Base-by-base conservation (phyloP, 2,888 invertebrate species). In the Noctua pronuba region DNA sequence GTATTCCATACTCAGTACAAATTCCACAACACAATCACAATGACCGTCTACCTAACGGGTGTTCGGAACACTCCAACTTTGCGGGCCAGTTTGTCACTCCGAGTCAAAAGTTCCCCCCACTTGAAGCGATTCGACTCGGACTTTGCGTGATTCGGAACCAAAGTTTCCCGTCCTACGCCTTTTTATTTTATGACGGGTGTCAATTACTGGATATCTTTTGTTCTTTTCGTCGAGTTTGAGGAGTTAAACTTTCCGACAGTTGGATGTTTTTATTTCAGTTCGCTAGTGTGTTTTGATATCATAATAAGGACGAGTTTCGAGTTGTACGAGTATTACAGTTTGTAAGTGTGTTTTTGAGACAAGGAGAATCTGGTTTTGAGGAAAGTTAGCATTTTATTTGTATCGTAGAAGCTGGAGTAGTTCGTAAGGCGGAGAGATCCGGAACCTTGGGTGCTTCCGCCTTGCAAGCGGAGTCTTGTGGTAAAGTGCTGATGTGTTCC, bases 121-220 rank as follows among this genome's bases (percentile, higher is more conserved):
- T 91, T 89, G 87, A 89, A 89, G 80, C 87, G 88, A 86, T 84
- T 84, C 88, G 85, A 88, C 85, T 88, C 78, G 84, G 84, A 89
- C 88, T 89, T 86, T 70, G 79, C 79, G 87, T 90, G 90, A 91
- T 90, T 90, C 88, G 85, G 86, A 89, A 87, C 85, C 72, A 88
- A 91, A 92, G 86, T 92, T 92, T 83, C 66, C 69, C 86, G 75
- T 86, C 75, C 84, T 86, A 86, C 85, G 86, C 84, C 85, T 89
- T 92, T 91, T 91, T 91, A 87, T 89, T 91, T 91, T 91, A 92
- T 92, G 92, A 92, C 87, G 88, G 90, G 90, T 92, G 91, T 92
- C 92, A 92, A 92, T 92, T 92, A 92, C 90, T 87, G 87, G 86
- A 87, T 89, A 88, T 90, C 90, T 90, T 91, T 92, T 90, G 91